Conservation (phyloP, 2,113 vertebrate species). For the Emydura subglobosa region DNA sequence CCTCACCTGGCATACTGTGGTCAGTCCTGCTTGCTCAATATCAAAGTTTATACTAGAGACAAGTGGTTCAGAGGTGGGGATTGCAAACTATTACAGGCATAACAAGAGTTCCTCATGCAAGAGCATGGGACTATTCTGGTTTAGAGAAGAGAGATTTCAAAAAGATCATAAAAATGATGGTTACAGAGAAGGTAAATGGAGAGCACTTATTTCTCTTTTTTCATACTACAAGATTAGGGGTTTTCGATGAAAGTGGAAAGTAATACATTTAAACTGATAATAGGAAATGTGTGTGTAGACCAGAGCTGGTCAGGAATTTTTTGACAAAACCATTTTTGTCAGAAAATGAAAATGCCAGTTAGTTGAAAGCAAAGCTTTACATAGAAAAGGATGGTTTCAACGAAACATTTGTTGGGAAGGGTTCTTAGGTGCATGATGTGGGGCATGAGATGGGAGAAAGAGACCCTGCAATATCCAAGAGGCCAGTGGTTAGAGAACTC, state of each 20-base stretch:
- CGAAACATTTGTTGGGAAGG: neutral
- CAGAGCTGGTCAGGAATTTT: neutral
- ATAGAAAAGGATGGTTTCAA: neutral
- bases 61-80: neutral
- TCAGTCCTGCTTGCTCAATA: neutral
- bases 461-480: neutral
- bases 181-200: neutral
- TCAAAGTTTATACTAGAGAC: neutral
- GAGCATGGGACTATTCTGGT: too few relatives aligned
- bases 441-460: neutral
- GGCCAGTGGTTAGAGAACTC: neutral
- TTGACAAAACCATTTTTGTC: neutral
- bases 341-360: neutral
- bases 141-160: neutral
- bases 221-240: neutral
- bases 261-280: neutral
- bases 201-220: neutral
- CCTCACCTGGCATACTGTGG: neutral
- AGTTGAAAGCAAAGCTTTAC: neutral
- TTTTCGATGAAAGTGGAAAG: neutral
- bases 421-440: neutral
- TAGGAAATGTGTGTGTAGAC: neutral
- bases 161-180: neutral
- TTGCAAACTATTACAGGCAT: neutral
- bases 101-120: neutral